These are phyloP conservation scores for Sceliomorpha sp. DNA, from an alignment of 2,888 invertebrate species.

Conservation along the genomic window DNA sequence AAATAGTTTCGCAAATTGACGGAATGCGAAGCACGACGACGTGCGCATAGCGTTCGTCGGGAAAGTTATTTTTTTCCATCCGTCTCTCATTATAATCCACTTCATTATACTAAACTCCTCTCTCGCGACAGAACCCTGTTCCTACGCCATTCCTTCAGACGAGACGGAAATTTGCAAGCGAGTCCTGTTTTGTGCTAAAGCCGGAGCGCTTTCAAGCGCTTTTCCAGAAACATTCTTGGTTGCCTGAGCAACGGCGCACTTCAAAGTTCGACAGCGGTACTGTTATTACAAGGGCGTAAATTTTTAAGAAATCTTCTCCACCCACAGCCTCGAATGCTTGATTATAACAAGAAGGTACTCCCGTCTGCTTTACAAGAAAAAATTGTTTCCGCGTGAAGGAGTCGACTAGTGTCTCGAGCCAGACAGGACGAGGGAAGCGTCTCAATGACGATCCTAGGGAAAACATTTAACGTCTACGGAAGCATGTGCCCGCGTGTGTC, in stretches of 20 bases:
- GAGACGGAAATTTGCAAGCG: conserved; percentile 20
- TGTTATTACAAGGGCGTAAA: conserved; percentile 11
- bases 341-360: conserved; percentile 15
- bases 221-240: conserved; percentile 31
- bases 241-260: conserved; percentile 33
- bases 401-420: too few species aligned
- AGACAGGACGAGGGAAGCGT: too few species aligned
- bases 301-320: conserved; percentile 22
- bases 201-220: conserved; percentile 18
- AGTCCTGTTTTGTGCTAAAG: conserved; percentile 20
- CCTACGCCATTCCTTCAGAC: conserved; percentile 9
- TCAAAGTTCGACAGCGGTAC: conserved; percentile 16
- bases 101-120: conserved; percentile 30
- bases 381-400: too few species aligned
- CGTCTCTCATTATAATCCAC: conserved; percentile 33
- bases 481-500: too few species aligned
- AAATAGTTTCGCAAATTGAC: too few species aligned
- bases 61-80: conserved; percentile 9
- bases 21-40: too few species aligned
- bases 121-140: conserved; percentile 18
- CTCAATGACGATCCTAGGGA: too few species aligned
- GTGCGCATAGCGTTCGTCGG: too few species aligned
- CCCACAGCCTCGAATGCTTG: conserved; percentile 13
- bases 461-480: too few species aligned
- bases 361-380: not conserved